Conservation (phyloP, 2,888 invertebrate species). For the Halictus ligatus region DNA sequence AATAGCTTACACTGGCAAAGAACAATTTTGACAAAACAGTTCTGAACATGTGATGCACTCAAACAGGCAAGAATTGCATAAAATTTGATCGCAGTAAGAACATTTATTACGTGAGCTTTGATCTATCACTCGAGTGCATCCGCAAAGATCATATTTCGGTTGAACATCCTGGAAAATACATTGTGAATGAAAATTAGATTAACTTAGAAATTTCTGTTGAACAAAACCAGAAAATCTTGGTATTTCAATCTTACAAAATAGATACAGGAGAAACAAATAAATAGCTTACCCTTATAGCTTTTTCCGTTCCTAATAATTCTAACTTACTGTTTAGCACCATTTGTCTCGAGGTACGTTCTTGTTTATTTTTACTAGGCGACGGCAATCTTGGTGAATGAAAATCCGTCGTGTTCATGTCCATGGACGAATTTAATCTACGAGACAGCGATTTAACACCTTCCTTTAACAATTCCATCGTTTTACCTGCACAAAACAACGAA, state of each 20-base stretch:
- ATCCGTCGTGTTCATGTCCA: constrained; percentile 48
- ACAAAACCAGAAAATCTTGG: neutral
- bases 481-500: constrained; percentile 61
- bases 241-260: neutral
- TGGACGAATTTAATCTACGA: constrained; percentile 59
- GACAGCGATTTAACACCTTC: constrained; percentile 71
- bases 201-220: neutral
- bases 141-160: constrained; percentile 65
- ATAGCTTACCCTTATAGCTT: constrained; percentile 67
- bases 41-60: constrained; percentile 73
- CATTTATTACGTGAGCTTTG: constrained; percentile 67
- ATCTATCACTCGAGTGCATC: constrained; percentile 69
- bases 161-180: constrained; percentile 20
- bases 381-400: constrained; percentile 21
- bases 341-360: constrained; percentile 68
- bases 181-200: neutral
- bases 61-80: constrained; percentile 72
- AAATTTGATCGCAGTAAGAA: constrained; percentile 75
- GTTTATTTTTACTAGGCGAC: constrained; percentile 39
- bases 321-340: constrained; percentile 74
- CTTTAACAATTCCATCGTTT: constrained; percentile 74
- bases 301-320: constrained; percentile 66
- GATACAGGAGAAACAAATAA: neutral
- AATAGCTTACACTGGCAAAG: constrained; percentile 72
- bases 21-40: constrained; percentile 76